These are phyloP conservation scores for Dugesia japonica DNA, from an alignment of 2,888 invertebrate genomes.

Conservation along the genomic window DNA sequence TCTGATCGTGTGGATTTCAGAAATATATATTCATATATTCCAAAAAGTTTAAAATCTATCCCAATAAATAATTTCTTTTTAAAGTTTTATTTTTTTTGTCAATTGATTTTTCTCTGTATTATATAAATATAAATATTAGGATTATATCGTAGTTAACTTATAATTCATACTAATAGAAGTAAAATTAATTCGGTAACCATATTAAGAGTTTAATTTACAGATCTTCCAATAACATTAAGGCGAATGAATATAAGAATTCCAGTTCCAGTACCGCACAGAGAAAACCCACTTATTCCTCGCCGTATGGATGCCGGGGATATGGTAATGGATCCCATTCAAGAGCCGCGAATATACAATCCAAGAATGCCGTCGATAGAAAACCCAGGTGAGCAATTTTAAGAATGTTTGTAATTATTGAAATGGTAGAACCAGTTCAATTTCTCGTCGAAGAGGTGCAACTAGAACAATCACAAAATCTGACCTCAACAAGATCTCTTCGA, in stretches of 20 bases:
- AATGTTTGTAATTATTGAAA: not conserved
- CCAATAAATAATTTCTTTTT: no score
- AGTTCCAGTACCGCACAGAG: not conserved
- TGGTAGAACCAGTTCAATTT: not conserved
- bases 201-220: no score
- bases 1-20: no score
- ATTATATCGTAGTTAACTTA: no score
- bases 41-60: no score
- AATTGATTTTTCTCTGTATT: no score
- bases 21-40: no score
- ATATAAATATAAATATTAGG: no score
- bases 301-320: conserved; percentile 4
- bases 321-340: not conserved
- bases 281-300: not conserved
- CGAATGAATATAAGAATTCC: not conserved
- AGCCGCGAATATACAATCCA: not conserved
- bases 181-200: no score
- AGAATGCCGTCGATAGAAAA: not conserved
- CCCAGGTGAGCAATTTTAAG: not conserved
- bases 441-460: conserved; percentile 8
- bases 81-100: no score
- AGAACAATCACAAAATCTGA: conserved; percentile 5
- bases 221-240: not conserved
- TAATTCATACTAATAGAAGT: no score
- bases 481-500: not conserved